Evolutionary conservation across 2,888 invertebrate genomes (phyloP), one percentile per base, ranked within the genome.

Genomic region (Coelinius sp.): DNA sequence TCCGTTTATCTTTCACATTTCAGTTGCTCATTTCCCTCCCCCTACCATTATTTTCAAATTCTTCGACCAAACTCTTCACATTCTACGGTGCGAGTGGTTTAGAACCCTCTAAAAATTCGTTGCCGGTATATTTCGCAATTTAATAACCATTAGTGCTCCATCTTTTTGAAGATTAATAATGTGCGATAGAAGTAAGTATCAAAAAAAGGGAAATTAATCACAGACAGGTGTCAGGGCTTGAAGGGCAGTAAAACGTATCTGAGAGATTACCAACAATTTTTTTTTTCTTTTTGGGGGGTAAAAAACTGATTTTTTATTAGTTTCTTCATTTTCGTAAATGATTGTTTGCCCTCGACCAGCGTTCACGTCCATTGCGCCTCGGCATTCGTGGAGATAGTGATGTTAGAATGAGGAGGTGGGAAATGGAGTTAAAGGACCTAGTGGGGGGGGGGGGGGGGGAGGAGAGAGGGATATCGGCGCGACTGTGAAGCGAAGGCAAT

Each of bases 401-500:
- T 27, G 22, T 0, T 27, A 46, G 14, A 44, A 17, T 2, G n/a
- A 20, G 20, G 20, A 17, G 12, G 12, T 8, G 14, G 12, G 35
- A 38, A 38, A 14, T 56, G 56, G 46, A 20, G 46, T 49, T 49
- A 8, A 31, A 31, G 20, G 46, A 49, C 20, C 2, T 41, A 8
- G 38, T 14, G n/a, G 35, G 25, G 17, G 31, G 10, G 20, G 8
- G 20, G 52, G 22, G n/a, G 20, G n/a, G 41, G 14, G 14, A 17
- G 25, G 46, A 14, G 68, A 78, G 73, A 78, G 79, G 77, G 79
- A 83, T 81, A 81, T 79, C 79, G 75, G 83, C 85, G 82, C 84
- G 79, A 85, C 84, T 84, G 84, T 83, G 82, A 83, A 84, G 85
- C 84, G 82, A 82, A 85, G 82, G 85, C 86, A 86, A 86, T 86